Evolutionary conservation across 2,113 vertebrate genomes (phyloP).

Genomic region (Climacteris rufus): DNA sequence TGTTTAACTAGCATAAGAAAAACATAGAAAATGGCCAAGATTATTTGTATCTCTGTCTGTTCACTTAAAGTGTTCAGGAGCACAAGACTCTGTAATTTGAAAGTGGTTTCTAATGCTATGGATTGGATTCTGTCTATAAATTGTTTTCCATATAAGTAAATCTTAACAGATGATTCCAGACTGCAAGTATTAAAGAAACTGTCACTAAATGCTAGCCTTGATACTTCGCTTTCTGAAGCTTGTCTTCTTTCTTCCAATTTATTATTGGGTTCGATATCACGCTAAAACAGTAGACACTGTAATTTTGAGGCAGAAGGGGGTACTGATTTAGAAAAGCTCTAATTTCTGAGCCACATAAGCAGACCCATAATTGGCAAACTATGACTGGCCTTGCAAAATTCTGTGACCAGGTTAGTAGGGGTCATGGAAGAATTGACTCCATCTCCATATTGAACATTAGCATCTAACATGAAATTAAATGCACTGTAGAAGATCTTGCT

Average conservation of each 20-base stretch:
- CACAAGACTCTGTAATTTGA: not conserved
- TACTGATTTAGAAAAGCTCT: not conserved
- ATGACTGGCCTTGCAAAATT: not conserved
- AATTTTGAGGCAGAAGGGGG: not conserved
- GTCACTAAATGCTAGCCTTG: conserved; percentile 49
- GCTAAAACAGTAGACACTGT: conserved; percentile 17
- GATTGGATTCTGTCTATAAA: conserved; percentile 5
- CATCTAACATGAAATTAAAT: not conserved
- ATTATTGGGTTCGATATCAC: conserved; percentile 38
- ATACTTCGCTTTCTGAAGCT: conserved; percentile 32
- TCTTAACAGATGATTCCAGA: conserved; percentile 43
- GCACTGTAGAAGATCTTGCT: not conserved
- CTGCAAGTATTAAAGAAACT: conserved; percentile 40
- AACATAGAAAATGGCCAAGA: not conserved
- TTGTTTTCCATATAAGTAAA: conserved; percentile 58
- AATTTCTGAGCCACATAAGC: not conserved
- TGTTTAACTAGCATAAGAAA: conserved; percentile 18
- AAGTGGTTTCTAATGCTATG: conserved; percentile 51
- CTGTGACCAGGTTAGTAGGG: not conserved
- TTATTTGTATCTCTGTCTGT: not conserved
- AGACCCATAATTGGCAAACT: not conserved
- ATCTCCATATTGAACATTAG: not conserved
- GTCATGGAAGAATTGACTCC: not conserved
- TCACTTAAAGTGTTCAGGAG: not conserved
- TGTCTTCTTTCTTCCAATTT: conserved; percentile 39